phyloP scores from a whole-genome alignment of 2,113 vertebrate genomes.

The Pteropus alecto region DNA sequence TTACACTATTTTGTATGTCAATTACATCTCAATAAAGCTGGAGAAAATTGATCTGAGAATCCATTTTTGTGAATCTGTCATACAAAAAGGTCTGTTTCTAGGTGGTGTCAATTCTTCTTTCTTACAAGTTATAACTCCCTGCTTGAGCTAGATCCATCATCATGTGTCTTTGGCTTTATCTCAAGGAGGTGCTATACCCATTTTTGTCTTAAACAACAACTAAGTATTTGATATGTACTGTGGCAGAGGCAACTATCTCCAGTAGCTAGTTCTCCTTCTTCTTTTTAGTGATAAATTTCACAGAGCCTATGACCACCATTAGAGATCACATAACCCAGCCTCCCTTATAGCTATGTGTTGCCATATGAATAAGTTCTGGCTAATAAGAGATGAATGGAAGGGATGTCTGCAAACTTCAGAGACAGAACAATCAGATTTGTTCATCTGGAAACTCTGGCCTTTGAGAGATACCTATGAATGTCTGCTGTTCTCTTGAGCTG shows the following conservation, averaged over 20 bases:
- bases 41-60: neutral
- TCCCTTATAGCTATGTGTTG: neutral
- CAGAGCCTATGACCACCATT: neutral
- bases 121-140: neutral
- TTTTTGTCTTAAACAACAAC: neutral
- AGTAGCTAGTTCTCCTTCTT: neutral
- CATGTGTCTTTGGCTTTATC: neutral
- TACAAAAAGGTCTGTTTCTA: conserved; percentile 11
- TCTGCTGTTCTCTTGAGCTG: neutral
- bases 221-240: neutral
- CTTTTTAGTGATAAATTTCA: neutral
- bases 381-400: neutral
- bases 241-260: neutral
- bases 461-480: neutral
- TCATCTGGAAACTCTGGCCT: neutral
- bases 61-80: neutral
- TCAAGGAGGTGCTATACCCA: neutral
- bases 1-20: neutral
- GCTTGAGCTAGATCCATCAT: neutral
- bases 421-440: neutral
- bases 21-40: neutral
- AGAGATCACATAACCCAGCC: neutral
- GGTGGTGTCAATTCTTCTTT: neutral
- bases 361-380: neutral
- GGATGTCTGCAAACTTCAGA: neutral